phyloP scores from a whole-genome alignment of 2,888 invertebrate genomes.

The Nomada lathburiana region DNA sequence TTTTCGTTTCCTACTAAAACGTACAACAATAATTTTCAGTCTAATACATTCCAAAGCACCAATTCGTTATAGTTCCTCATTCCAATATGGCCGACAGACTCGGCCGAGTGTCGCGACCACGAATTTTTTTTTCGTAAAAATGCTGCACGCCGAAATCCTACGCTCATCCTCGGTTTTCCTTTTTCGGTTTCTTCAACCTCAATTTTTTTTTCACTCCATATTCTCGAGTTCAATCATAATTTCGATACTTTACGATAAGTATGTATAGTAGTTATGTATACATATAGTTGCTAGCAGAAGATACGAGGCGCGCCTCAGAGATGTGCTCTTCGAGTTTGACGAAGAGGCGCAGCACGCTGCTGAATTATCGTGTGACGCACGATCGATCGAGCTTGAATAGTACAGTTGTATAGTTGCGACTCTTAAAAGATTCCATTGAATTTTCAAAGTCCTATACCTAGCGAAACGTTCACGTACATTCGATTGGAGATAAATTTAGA shows the following conservation, averaged over 20 bases:
- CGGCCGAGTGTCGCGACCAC: neutral
- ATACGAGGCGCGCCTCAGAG: constrained; percentile 36
- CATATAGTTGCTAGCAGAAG: constrained; percentile 49
- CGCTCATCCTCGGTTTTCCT: neutral
- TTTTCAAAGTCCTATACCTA: neutral
- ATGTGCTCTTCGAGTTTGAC: constrained; percentile 5
- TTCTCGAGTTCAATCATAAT: constrained; percentile 57
- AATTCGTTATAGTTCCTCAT: constrained; percentile 74
- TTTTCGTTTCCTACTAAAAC: constrained; percentile 70
- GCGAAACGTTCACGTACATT: neutral
- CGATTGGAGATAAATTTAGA: constrained; percentile 12
- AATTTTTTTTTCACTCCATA: constrained; percentile 7
- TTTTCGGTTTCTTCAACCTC: neutral
- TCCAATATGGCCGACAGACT: constrained; percentile 20
- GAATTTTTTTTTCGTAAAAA: neutral
- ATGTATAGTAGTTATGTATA: constrained; percentile 42
- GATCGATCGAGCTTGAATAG: constrained; percentile 16
- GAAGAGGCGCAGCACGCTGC: constrained; percentile 44
- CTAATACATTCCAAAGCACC: constrained; percentile 83
- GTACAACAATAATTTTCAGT: constrained; percentile 83
- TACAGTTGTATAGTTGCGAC: constrained; percentile 8
- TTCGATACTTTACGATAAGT: constrained; percentile 54
- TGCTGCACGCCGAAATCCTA: constrained; percentile 14
- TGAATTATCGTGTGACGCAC: neutral
- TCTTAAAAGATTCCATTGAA: neutral